Base-by-base conservation (phyloP, 1,140 invertebrate species). In the Hyposmocoma kahamanoa region DNA sequence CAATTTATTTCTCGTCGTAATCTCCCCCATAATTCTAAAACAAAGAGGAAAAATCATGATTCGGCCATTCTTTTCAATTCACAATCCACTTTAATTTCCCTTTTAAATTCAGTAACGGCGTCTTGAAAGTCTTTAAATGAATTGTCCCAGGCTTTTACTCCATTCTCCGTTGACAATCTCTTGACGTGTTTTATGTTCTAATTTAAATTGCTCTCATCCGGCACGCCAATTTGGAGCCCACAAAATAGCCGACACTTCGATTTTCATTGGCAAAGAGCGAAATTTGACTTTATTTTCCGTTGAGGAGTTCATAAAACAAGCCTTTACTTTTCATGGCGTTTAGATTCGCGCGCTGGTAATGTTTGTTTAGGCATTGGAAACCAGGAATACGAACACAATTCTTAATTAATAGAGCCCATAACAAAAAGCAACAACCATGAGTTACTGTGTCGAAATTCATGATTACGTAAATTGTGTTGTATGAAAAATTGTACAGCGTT, bases 131-230 rank as follows among this genome's bases (percentile, higher is more conserved):
- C 67, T 71, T n/a, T 65, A 67, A 72, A 76, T 70, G 67, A 78
- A 75, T 78, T 70, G 61, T 67, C 56, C 41, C 50, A 42, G 53
- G 63, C 62, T 53, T 48, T 56, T 50, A 47, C 48, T 65, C 57
- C 51, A 57, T 66, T 73, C 56, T 58, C 51, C 61, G 54, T 61
- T 72, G 74, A 73, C 69, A 77, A 78, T 74, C 62, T 64, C 66
- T 66, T 71, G 72, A 72, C 75, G 57, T 80, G 68, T 72, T 80
- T 80, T 78, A 83, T 72, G 72, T 66, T 60, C 66, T 69, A 69
- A 79, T 83, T 78, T 74, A 74, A 78, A 80, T 76, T 75, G 66
- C 52, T 67, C 61, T 72, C 72, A 73, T 77, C 68, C 59, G 44
- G 56, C 61, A 59, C 63, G 60, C 47, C 67, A 54, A 54, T 67